phyloP scores from a whole-genome alignment of 2,113 vertebrate species.

The Ochotona princeps region DNA sequence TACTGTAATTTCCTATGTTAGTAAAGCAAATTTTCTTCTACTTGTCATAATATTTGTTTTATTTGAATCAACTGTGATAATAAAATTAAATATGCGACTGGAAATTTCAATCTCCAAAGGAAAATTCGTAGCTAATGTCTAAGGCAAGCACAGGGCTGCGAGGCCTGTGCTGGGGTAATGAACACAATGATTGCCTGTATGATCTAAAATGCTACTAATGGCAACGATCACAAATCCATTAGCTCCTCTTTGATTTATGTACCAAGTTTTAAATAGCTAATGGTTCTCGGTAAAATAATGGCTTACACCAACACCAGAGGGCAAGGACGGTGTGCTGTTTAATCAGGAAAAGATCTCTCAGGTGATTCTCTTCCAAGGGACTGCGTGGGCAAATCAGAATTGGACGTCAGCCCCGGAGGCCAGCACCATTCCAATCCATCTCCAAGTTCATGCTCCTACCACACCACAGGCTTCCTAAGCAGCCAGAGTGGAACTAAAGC shows the following conservation, averaged over 20 bases:
- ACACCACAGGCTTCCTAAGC: constrained; percentile 3
- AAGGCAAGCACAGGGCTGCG: constrained; percentile 83
- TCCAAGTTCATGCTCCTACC: not conserved
- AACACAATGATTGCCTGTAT: constrained; percentile 89
- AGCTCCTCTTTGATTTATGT: constrained; percentile 89
- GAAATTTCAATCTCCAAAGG: constrained; percentile 88
- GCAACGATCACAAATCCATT: constrained; percentile 87
- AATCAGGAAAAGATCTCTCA: constrained; percentile 57
- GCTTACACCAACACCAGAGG: constrained; percentile 82
- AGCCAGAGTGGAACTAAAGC: constrained; percentile 13
- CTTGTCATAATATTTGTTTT: constrained; percentile 87
- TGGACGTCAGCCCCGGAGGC: not conserved
- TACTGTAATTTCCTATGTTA: constrained; percentile 76
- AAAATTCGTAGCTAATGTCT: constrained; percentile 85
- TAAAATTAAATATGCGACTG: constrained; percentile 86
- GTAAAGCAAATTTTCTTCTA: constrained; percentile 79
- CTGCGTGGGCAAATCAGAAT: constrained; percentile 28
- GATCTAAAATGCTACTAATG: constrained; percentile 90
- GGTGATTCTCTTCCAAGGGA: constrained; percentile 60
- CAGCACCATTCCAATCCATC: not conserved
- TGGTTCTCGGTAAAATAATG: constrained; percentile 85
- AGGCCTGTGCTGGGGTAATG: constrained; percentile 85
- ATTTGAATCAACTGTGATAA: constrained; percentile 82
- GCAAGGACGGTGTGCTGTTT: constrained; percentile 77
- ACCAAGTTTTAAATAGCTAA: constrained; percentile 88